Base-by-base conservation (phyloP, 37 sponge, comb jelly and placozoan genomes). In the Aplysina aerophoba region DNA sequence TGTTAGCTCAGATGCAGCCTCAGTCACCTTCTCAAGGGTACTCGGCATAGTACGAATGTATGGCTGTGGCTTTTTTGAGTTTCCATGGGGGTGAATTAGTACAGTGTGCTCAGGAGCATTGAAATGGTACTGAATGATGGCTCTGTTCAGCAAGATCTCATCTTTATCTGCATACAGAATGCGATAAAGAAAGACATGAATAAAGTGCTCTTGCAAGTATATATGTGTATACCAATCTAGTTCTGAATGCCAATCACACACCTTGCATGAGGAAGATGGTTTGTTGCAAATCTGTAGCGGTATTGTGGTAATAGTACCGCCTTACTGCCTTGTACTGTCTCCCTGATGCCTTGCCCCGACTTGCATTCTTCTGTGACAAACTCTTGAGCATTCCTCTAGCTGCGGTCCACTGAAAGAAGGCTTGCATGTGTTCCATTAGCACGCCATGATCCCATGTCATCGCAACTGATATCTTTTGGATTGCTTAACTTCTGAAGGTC, bases 361-460 rank as follows among this genome's bases (percentile, higher is more conserved):
- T n/a, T n/a, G n/a, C n/a, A n/a, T n/a, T n/a, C n/a, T n/a, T n/a
- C n/a, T n/a, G n/a, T n/a, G n/a, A n/a, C n/a, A n/a, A n/a, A n/a
- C n/a, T n/a, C n/a, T n/a, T n/a, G n/a, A n/a, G n/a, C n/a, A n/a
- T n/a, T n/a, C n/a, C n/a, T n/a, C n/a, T n/a, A n/a, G n/a, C n/a
- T n/a, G n/a, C n/a, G n/a, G 59, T 57, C 17, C 59, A 20, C 17
- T 15, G 59, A 57, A 57, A 57, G 17, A 20, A 57, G 17, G 17
- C 15, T 17, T 57, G 59, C 17, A 57, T 73, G 12, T 33, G 73
- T 73, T 3, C 50, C 50, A 28, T 37, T 37, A 73, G 5, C 14
- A 73, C 35, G 73, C 73, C 73, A 73, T 38, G 73, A 15, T 37
- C 73, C 73, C 73, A 73, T 73, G 73, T 73, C 73, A 33, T 73